phyloP scores from a whole-genome alignment of 2,797 vertebrate genomes.

The Mus minutoides region DNA sequence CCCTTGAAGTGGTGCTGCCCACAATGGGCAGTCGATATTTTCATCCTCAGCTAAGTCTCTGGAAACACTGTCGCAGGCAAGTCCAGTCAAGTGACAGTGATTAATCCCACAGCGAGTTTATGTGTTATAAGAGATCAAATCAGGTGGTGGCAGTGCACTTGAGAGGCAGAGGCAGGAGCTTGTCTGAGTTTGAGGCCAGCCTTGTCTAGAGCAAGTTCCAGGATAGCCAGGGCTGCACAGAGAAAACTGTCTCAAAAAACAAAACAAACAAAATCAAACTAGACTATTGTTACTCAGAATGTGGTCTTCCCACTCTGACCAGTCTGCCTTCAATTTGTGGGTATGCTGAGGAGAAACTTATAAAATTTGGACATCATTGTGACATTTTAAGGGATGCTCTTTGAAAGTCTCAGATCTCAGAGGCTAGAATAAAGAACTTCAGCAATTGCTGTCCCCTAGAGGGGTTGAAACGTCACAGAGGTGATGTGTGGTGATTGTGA shows the following conservation, averaged over 20 bases:
- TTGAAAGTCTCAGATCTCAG: neutral
- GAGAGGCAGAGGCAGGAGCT: too few species aligned
- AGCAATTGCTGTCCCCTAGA: neutral
- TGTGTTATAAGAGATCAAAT: neutral
- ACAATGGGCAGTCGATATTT: neutral
- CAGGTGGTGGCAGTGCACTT: neutral
- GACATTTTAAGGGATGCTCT: neutral
- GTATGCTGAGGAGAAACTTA: too few species aligned
- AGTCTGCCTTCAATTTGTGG: neutral
- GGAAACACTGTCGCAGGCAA: neutral
- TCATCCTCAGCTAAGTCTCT: neutral
- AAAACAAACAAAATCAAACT: neutral
- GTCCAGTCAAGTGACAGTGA: neutral
- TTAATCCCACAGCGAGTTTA: neutral
- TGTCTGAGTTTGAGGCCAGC: neutral
- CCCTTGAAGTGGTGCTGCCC: neutral
- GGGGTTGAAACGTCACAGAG: neutral
- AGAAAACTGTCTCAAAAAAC: neutral
- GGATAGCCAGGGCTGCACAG: neutral
- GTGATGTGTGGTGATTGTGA: neutral
- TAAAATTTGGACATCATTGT: neutral
- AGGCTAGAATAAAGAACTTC: neutral
- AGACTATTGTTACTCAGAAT: neutral
- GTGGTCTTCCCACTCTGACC: neutral
- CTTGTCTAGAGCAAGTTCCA: neutral